Conservation (phyloP, 2,113 vertebrate species). For the Microtus montanus region DNA sequence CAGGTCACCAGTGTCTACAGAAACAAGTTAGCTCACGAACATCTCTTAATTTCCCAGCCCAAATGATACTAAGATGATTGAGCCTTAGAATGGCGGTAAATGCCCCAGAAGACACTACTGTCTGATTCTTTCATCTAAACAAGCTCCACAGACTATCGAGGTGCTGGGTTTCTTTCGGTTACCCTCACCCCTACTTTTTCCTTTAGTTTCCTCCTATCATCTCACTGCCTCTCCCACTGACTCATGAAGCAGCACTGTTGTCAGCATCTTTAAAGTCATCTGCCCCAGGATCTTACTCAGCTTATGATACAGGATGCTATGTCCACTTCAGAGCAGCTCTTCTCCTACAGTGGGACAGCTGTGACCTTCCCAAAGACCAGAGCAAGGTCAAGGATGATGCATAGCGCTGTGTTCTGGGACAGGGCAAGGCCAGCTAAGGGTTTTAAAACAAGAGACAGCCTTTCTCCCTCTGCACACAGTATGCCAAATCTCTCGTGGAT, state of each 20-base stretch:
- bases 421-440: not conserved
- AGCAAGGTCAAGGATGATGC: not conserved
- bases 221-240: not conserved
- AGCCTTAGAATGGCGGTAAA: not conserved
- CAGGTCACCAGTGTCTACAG: not conserved
- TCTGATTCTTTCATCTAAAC: not conserved
- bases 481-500: not conserved
- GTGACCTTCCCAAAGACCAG: not conserved
- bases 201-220: not conserved
- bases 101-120: constrained; percentile 10
- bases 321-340: not conserved
- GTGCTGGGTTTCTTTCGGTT: not conserved
- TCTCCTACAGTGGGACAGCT: not conserved
- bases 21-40: not conserved
- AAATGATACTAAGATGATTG: not conserved
- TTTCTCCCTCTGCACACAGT: not conserved
- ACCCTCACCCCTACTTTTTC: not conserved
- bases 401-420: not conserved
- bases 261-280: not conserved
- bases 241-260: not conserved
- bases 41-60: constrained; percentile 14
- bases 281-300: not conserved
- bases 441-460: not conserved
- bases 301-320: not conserved
- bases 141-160: not conserved